Base-by-base conservation (phyloP, 1,140 invertebrate genomes). In the Grapholita molesta region DNA sequence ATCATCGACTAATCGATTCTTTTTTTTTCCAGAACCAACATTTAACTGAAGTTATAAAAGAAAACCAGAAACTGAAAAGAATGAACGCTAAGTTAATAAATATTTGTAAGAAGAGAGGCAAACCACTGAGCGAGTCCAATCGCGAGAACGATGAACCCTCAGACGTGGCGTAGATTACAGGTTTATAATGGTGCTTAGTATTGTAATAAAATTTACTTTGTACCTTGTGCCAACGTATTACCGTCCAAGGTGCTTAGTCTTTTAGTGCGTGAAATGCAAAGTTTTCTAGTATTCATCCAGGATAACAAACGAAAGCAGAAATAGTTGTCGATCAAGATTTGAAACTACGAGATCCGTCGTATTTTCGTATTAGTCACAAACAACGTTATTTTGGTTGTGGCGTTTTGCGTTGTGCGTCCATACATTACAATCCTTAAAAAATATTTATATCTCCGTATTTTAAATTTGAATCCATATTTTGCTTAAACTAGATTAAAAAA, bases 21-120 rank as follows among this genome's bases (percentile, higher is more conserved):
- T n/a, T n/a, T n/a, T n/a, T n/a, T n/a, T 61, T 73, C 23, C 81
- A 91, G 89, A 89, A 87, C 66, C 88, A 91, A 79, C 89, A 91
- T 74, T 30, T 89, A 48, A 82, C 83, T 0, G 85, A 91, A 53
- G 80, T 89, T 7, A 82, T 91, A 73, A 90, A 86, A 70, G 89
- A 91, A 66, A 91, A 91, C 61, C 85, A 89, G 66, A 87, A 86
- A 75, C 68, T 91, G 18, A 89, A 89, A 75, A 88, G 83, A 67
- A 82, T 87, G 4, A 91, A 89, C 25, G 82, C 85, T 0, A 89
- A 86, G 52, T 68, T 91, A 5, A 69, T 88, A 0, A 77, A 66
- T 6, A 80, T 89, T 61, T 91, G 83, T 67, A 88, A 86, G 70
- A 91, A 91, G 69, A 76, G 85, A 28, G 84, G 85, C 38, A 89